Conservation (phyloP, 2,888 invertebrate genomes). For the Laothoe populi region DNA sequence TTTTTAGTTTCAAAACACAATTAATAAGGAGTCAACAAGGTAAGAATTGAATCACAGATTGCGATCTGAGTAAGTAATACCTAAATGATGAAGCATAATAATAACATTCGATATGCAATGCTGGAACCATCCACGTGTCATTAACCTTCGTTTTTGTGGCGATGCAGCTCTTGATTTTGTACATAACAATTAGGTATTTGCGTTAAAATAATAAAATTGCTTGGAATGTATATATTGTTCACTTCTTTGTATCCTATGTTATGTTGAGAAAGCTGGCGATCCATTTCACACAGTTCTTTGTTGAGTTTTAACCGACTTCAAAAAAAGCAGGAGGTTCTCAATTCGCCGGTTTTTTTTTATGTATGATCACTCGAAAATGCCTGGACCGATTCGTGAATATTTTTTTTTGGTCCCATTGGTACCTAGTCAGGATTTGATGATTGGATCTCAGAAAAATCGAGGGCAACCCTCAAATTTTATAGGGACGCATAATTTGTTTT, state of each 20-base stretch:
- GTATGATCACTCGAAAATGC: no score
- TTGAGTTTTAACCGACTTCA: no score
- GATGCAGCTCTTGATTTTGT: neutral
- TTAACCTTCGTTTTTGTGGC: slow-evolving; percentile 15
- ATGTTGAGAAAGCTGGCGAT: neutral
- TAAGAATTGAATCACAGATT: neutral
- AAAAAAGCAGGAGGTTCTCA: neutral
- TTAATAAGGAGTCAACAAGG: neutral
- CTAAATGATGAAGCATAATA: slow-evolving; percentile 11
- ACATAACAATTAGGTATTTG: neutral
- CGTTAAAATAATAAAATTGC: slow-evolving; percentile 11
- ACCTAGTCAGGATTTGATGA: no score
- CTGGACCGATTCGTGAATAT: no score
- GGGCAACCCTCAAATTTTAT: no score
- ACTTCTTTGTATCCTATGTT: neutral
- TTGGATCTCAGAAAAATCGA: no score
- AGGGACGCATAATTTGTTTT: no score
- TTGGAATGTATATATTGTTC: neutral
- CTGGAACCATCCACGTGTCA: slow-evolving; percentile 12
- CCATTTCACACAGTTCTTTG: neutral
- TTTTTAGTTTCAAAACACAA: neutral
- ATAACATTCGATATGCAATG: slow-evolving; percentile 20
- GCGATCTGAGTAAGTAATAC: neutral
- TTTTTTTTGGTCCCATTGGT: no score
- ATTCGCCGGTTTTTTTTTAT: no score